phyloP scores from a whole-genome alignment of 2,888 invertebrate species.

The Melolontha melolontha region DNA sequence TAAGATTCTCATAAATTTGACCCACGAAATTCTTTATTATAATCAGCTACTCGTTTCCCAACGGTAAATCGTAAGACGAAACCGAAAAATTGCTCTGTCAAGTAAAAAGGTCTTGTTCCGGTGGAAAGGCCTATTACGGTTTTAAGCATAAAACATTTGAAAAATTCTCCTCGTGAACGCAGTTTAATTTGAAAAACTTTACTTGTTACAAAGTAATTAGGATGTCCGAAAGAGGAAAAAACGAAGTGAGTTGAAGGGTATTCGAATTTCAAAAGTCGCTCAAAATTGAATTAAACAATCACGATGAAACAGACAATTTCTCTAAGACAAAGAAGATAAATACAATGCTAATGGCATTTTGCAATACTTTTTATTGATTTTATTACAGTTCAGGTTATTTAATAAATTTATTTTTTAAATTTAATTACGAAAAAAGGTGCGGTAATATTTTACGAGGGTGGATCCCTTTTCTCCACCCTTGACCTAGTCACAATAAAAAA shows the following conservation, averaged over 20 bases:
- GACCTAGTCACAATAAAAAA: too few relatives aligned
- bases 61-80: slow-evolving; percentile 23
- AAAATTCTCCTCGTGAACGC: slow-evolving; percentile 26
- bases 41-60: slow-evolving; percentile 14
- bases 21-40: slow-evolving; percentile 22
- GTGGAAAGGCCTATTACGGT: slow-evolving; percentile 9
- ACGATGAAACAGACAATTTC: slow-evolving; percentile 23
- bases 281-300: slow-evolving; percentile 34
- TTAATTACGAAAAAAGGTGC: too few relatives aligned
- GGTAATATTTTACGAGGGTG: too few relatives aligned
- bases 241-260: slow-evolving; percentile 24
- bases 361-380: too few relatives aligned
- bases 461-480: too few relatives aligned
- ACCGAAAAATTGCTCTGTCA: slow-evolving; percentile 35
- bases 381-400: too few relatives aligned
- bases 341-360: too few relatives aligned
- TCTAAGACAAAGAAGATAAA: background rate
- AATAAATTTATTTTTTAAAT: too few relatives aligned
- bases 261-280: slow-evolving; percentile 23
- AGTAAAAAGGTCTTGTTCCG: slow-evolving; percentile 33
- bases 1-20: slow-evolving; percentile 10
- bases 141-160: slow-evolving; percentile 31
- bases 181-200: slow-evolving; percentile 39
- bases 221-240: slow-evolving; percentile 11
- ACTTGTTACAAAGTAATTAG: slow-evolving; percentile 38